Percentiles rank a stretch among this genome's conserved stretches.
These are phyloP conservation scores for Hymenopus coronatus DNA, from an alignment of 2,888 invertebrate species.

Conservation along the genomic window DNA sequence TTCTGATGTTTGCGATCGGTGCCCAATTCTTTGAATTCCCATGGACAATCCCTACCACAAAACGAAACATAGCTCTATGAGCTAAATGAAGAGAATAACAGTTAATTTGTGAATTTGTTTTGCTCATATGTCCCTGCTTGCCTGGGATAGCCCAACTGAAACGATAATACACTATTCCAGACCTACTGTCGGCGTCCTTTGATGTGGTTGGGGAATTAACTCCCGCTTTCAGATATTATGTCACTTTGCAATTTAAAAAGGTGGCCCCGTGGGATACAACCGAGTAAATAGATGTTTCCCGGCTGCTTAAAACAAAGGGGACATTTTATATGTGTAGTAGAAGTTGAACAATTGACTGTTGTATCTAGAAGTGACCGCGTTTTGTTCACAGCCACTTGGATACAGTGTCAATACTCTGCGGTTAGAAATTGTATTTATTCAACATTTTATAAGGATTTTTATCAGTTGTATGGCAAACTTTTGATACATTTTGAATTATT, in stretches of 20 bases:
- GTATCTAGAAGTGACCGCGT: background rate
- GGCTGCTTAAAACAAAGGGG: background rate
- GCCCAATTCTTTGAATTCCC: background rate
- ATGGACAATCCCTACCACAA: background rate
- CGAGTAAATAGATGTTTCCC: background rate
- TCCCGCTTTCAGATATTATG: background rate
- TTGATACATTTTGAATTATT: too few species aligned
- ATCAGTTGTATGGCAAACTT: too few species aligned
- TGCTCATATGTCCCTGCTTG: background rate
- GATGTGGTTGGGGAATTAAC: background rate
- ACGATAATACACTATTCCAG: background rate
- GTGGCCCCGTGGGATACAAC: background rate
- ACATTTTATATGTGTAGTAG: background rate
- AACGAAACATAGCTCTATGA: background rate
- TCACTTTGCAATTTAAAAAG: background rate
- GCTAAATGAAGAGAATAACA: background rate
- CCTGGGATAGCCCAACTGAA: background rate
- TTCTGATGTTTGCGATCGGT: too few species aligned
- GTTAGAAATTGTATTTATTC: too few species aligned
- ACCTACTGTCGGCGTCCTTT: background rate
- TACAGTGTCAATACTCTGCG: background rate
- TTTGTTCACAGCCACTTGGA: background rate
- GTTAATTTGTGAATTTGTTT: background rate
- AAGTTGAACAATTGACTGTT: background rate
- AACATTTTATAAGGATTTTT: too few species aligned